phyloP scores from a whole-genome alignment of 2,797 vertebrate genomes.

The Oryzias dopingdopingensis region DNA sequence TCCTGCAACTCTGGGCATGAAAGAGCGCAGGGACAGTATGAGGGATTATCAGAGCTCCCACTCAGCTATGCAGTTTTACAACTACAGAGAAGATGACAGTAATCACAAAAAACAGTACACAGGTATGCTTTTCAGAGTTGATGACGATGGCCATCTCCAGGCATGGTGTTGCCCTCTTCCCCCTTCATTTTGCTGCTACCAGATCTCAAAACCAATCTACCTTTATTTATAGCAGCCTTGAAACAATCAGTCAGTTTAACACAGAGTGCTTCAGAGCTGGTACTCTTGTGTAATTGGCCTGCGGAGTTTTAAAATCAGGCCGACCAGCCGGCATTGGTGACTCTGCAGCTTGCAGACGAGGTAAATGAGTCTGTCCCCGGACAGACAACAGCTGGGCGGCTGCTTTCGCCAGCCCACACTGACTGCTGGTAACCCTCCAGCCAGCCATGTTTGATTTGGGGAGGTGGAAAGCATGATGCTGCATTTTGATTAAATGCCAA shows the following conservation, averaged over 20 bases:
- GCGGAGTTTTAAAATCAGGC: conserved; percentile 22
- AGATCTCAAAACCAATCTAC: conserved; percentile 31
- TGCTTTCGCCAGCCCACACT: conserved; percentile 33
- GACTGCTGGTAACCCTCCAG: conserved; percentile 32
- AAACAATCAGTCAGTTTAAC: conserved; percentile 34
- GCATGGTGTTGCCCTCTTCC: conserved; percentile 37
- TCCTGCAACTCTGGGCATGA: conserved; percentile 90
- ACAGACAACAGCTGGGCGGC: conserved; percentile 40
- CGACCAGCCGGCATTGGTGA: conserved; percentile 40
- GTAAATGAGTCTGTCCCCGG: conserved; percentile 42
- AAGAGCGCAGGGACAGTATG: conserved; percentile 82
- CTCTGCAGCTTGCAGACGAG: conserved; percentile 31
- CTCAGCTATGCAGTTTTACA: conserved; percentile 96
- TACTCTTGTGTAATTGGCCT: conserved; percentile 21
- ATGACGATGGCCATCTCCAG: conserved; percentile 20
- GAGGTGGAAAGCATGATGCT: conserved; percentile 57
- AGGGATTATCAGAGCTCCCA: conserved; percentile 90
- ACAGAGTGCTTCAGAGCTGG: conserved; percentile 20
- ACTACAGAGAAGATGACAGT: conserved; percentile 88
- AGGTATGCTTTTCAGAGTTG: conserved; percentile 75
- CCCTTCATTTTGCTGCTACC: conserved; percentile 33
- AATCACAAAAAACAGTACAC: conserved; percentile 89
- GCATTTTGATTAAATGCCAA: conserved; percentile 57
- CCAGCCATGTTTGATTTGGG: conserved; percentile 28
- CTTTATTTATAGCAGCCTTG: conserved; percentile 10